Percentiles rank a stretch among this genome's conserved stretches.
These are phyloP conservation scores for Acanthochromis polyacanthus DNA, from an alignment of 2,113 vertebrate genomes.

Conservation along the genomic window DNA sequence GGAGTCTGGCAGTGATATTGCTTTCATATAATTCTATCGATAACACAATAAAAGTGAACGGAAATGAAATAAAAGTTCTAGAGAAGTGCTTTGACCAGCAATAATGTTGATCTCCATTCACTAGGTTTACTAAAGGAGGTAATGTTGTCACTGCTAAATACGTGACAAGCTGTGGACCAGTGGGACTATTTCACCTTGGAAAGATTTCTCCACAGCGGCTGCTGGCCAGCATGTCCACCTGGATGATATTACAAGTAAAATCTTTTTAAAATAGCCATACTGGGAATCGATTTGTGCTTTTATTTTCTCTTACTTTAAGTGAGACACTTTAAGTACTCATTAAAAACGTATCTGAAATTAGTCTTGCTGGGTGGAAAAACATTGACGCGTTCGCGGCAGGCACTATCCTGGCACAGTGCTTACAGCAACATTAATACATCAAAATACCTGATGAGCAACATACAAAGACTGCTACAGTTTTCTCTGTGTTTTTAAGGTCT, in stretches of 20 bases:
- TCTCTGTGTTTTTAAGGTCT: neutral
- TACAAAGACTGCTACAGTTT: neutral
- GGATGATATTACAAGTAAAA: constrained; percentile 8
- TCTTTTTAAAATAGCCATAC: neutral
- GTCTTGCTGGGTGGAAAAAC: neutral
- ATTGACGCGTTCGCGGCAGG: neutral
- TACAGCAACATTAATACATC: neutral
- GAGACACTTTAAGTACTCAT: neutral
- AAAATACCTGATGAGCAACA: neutral
- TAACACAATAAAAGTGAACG: constrained; percentile 71
- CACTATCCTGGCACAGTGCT: neutral
- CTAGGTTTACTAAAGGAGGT: constrained; percentile 47
- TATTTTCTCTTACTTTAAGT: neutral
- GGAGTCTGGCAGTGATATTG: constrained; percentile 63
- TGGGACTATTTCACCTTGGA: constrained; percentile 30
- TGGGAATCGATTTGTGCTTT: neutral
- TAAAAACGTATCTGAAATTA: constrained; percentile 1
- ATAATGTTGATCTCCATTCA: constrained; percentile 66
- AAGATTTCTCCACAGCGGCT: neutral
- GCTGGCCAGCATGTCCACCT: neutral
- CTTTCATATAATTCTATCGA: constrained; percentile 72
- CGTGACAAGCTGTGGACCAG: constrained; percentile 43
- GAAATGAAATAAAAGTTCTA: constrained; percentile 68
- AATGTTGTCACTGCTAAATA: constrained; percentile 51
- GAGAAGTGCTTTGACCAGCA: constrained; percentile 65